These are phyloP conservation scores for Theristus sp. DNA, from an alignment of 2,888 invertebrate genomes.

Conservation along the genomic window DNA sequence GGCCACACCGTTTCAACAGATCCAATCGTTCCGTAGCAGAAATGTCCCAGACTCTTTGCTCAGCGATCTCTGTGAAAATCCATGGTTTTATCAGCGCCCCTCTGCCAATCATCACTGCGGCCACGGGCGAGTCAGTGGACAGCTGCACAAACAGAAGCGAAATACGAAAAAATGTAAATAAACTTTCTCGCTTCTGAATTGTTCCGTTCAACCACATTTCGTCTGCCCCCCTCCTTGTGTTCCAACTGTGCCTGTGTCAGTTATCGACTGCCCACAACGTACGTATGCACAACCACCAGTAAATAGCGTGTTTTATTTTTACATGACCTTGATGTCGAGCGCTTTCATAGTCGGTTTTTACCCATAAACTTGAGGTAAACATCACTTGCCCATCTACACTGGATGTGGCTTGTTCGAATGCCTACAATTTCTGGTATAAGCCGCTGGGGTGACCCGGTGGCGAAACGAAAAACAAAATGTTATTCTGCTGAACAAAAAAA, in stretches of 20 bases:
- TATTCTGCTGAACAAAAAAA: too few species aligned
- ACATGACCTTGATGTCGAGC: neutral
- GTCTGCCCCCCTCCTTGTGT: too few species aligned
- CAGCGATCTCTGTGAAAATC: conserved; percentile 94
- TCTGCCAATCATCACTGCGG: conserved; percentile 35
- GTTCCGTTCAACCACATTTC: too few species aligned
- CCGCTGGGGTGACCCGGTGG: neutral
- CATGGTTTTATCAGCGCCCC: conserved; percentile 95
- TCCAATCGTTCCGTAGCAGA: conserved; percentile 63
- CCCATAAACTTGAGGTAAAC: neutral
- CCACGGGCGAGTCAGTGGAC: conserved; percentile 1
- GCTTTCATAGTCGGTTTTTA: neutral
- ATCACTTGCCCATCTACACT: neutral
- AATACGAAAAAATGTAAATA: too few species aligned
- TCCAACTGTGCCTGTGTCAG: too few species aligned
- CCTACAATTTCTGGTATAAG: neutral
- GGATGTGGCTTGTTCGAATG: neutral
- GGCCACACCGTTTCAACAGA: conserved; percentile 58
- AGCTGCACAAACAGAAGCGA: too few species aligned
- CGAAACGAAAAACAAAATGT: too few species aligned
- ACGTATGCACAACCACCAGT: too few species aligned
- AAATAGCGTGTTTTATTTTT: too few species aligned
- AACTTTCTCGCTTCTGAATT: too few species aligned
- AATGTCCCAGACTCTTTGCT: conserved; percentile 71
- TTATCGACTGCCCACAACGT: too few species aligned